Evolutionary conservation across 2,797 vertebrate species (phyloP).

Genomic region (Sorex maritimensis): DNA sequence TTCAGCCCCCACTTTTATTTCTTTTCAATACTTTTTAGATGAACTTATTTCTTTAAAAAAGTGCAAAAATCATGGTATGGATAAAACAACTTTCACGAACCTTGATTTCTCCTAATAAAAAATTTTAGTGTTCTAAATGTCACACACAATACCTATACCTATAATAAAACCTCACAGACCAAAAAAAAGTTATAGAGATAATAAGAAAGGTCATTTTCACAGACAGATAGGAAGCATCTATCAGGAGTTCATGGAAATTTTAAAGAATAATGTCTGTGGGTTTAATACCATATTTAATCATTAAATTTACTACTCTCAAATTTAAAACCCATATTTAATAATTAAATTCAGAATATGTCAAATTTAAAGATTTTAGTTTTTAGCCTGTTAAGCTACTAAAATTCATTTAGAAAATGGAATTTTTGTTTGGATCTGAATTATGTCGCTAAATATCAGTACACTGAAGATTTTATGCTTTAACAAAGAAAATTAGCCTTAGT

Average conservation of each 20-base stretch:
- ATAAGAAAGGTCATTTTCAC: constrained; percentile 82
- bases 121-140: constrained; percentile 69
- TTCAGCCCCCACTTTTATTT: too few species aligned
- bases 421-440: constrained; percentile 84
- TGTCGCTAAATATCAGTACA: constrained; percentile 84
- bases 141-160: background rate
- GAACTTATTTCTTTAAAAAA: constrained; percentile 45
- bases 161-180: constrained; percentile 47
- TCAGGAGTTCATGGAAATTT: constrained; percentile 67
- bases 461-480: constrained; percentile 85
- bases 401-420: constrained; percentile 87
- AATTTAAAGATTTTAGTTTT: constrained; percentile 85
- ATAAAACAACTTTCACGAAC: constrained; percentile 13
- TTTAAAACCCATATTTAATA: constrained; percentile 78
- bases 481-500: constrained; percentile 81
- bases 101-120: constrained; percentile 64
- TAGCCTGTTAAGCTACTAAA: constrained; percentile 75
- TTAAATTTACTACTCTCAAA: constrained; percentile 82
- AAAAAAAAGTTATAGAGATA: constrained; percentile 65
- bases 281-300: constrained; percentile 79
- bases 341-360: constrained; percentile 84
- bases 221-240: constrained; percentile 76
- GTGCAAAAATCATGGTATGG: background rate
- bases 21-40: background rate
- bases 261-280: constrained; percentile 79